These are phyloP conservation scores for Mactromeris polynyma DNA, from an alignment of 2,888 invertebrate genomes.

Conservation along the genomic window DNA sequence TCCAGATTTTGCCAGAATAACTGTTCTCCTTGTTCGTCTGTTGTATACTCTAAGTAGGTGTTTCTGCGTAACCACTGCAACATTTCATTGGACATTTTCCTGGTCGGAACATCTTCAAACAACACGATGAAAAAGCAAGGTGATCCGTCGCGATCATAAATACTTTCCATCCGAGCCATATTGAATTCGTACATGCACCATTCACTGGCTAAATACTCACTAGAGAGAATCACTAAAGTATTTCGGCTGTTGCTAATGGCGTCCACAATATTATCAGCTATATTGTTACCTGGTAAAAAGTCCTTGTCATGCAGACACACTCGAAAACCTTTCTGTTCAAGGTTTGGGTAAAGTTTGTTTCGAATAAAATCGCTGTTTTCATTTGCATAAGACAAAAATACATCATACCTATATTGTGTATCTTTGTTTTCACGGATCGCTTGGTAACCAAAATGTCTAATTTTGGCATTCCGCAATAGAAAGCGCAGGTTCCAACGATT, in stretches of 20 bases:
- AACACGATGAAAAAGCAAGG: constrained; percentile 70
- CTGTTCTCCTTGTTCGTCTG: too few species aligned
- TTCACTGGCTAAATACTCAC: constrained; percentile 62
- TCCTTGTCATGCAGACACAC: constrained; percentile 72
- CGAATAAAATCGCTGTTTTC: constrained; percentile 35
- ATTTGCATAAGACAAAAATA: constrained; percentile 17
- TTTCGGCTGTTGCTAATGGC: constrained; percentile 73
- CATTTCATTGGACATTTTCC: constrained; percentile 45
- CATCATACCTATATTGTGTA: constrained; percentile 37
- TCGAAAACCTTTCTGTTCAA: constrained; percentile 42
- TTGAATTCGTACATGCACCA: constrained; percentile 77
- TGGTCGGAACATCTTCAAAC: constrained; percentile 35
- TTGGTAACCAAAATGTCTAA: constrained; percentile 28
- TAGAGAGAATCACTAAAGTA: constrained; percentile 69
- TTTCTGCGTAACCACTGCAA: constrained; percentile 38
- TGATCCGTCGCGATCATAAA: constrained; percentile 65
- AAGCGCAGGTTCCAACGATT: constrained; percentile 37
- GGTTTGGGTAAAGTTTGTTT: constrained; percentile 27
- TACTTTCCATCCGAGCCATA: constrained; percentile 24
- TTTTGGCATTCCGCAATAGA: constrained; percentile 48
- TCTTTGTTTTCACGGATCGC: not conserved
- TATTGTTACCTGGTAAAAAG: constrained; percentile 70
- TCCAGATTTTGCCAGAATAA: too few species aligned
- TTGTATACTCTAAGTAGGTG: too few species aligned
- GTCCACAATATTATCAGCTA: constrained; percentile 70